These are phyloP conservation scores for Notolabrus celidotus DNA, from an alignment of 2,797 vertebrate species.

Conservation along the genomic window DNA sequence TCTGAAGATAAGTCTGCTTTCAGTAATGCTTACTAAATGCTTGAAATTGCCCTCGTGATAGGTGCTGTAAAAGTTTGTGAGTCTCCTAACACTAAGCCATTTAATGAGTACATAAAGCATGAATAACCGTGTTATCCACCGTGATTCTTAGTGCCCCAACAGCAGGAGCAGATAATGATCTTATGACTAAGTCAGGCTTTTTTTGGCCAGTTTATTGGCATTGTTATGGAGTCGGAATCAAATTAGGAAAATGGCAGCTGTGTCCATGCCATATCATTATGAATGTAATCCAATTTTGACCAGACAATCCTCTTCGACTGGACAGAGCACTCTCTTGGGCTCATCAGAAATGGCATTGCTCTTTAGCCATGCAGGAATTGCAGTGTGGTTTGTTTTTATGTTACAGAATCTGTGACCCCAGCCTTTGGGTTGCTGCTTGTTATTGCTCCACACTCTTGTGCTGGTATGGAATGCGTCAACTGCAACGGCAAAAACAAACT, in stretches of 20 bases:
- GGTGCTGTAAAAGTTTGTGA: slow-evolving; percentile 31
- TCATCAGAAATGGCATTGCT: slow-evolving; percentile 50
- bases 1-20: neutral
- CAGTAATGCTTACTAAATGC: slow-evolving; percentile 3
- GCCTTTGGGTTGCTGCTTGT: slow-evolving; percentile 7
- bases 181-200: slow-evolving; percentile 74
- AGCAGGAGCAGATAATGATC: slow-evolving; percentile 72
- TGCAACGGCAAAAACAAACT: slow-evolving; percentile 12
- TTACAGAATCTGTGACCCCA: slow-evolving; percentile 6
- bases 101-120: slow-evolving; percentile 58
- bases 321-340: slow-evolving; percentile 62
- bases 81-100: slow-evolving; percentile 29
- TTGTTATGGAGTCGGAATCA: slow-evolving; percentile 78
- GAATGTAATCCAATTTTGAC: slow-evolving; percentile 82
- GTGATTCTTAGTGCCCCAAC: slow-evolving; percentile 36
- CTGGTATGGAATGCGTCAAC: slow-evolving; percentile 10
- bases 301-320: slow-evolving; percentile 77
- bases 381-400: slow-evolving; percentile 35
- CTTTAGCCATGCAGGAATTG: slow-evolving; percentile 53
- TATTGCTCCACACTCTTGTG: slow-evolving; percentile 8
- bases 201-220: slow-evolving; percentile 78
- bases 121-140: slow-evolving; percentile 62
- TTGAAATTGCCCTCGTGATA: slow-evolving; percentile 6
- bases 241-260: slow-evolving; percentile 85
- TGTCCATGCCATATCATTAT: slow-evolving; percentile 80